These are phyloP conservation scores for Cactoblastis cactorum DNA, from an alignment of 2,888 invertebrate genomes.

Conservation along the genomic window DNA sequence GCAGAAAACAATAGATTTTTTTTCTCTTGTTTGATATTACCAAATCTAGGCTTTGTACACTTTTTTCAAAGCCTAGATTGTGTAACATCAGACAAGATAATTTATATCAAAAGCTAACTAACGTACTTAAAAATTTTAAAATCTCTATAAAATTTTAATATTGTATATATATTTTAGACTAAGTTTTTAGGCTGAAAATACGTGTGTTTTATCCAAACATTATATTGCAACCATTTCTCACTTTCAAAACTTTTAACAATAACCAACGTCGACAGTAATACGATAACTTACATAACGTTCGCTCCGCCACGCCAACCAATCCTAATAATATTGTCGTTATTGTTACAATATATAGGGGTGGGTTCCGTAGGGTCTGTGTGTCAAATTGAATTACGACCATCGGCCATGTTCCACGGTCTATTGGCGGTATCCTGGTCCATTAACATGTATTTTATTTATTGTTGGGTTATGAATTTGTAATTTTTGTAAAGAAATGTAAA, in stretches of 20 bases:
- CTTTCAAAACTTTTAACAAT: not conserved
- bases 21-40: too few species aligned
- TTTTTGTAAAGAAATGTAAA: not conserved
- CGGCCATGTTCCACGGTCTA: constrained; percentile 4
- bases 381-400: constrained; percentile 8
- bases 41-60: too few species aligned
- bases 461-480: not conserved
- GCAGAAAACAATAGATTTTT: too few species aligned
- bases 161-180: too few species aligned
- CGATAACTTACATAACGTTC: constrained; percentile 6
- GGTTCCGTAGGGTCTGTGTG: not conserved
- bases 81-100: too few species aligned
- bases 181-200: not conserved
- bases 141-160: too few species aligned
- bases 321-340: constrained; percentile 10
- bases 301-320: not conserved
- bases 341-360: constrained; percentile 9
- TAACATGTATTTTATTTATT: not conserved
- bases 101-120: too few species aligned
- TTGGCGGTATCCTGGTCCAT: not conserved
- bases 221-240: not conserved
- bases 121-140: too few species aligned
- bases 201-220: not conserved
- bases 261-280: not conserved
- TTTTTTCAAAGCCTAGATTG: too few species aligned